These are phyloP conservation scores for Gobiocypris rarus DNA, from an alignment of 2,113 vertebrate species.

Conservation along the genomic window DNA sequence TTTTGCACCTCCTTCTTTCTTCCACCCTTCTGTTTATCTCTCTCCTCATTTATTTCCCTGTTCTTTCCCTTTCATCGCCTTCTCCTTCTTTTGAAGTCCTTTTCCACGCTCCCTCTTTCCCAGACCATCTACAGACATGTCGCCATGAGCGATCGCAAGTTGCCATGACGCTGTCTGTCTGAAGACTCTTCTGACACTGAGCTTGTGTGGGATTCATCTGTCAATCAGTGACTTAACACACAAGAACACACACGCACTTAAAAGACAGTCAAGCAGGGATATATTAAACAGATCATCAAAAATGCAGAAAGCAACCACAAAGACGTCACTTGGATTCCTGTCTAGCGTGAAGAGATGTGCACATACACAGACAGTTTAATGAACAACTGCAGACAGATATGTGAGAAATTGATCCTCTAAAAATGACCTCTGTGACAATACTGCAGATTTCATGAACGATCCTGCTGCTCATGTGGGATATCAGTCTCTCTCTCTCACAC, in stretches of 20 bases:
- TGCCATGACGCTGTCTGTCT: slow-evolving; percentile 37
- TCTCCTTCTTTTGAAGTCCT: not conserved
- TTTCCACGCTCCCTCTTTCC: not conserved
- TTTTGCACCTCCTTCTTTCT: slow-evolving; percentile 46
- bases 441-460: not conserved
- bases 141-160: not conserved
- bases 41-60: slow-evolving; percentile 9
- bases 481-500: too few species aligned
- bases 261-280: not conserved
- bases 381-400: slow-evolving; percentile 7
- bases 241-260: slow-evolving; percentile 8
- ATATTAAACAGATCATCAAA: slow-evolving; percentile 11
- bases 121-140: slow-evolving; percentile 20
- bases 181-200: slow-evolving; percentile 8
- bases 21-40: slow-evolving; percentile 16
- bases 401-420: not conserved
- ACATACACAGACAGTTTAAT: slow-evolving; percentile 13
- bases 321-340: not conserved
- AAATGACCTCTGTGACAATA: not conserved
- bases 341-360: not conserved
- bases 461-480: not conserved
- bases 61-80: not conserved
- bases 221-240: slow-evolving; percentile 21
- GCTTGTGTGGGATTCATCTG: slow-evolving; percentile 38
- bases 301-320: slow-evolving; percentile 3